A percentile compares a stretch with the other conserved stretches of the same genome.
Evolutionary conservation across 2,113 vertebrate genomes (phyloP).

Genomic region (Cromileptes altivelis): DNA sequence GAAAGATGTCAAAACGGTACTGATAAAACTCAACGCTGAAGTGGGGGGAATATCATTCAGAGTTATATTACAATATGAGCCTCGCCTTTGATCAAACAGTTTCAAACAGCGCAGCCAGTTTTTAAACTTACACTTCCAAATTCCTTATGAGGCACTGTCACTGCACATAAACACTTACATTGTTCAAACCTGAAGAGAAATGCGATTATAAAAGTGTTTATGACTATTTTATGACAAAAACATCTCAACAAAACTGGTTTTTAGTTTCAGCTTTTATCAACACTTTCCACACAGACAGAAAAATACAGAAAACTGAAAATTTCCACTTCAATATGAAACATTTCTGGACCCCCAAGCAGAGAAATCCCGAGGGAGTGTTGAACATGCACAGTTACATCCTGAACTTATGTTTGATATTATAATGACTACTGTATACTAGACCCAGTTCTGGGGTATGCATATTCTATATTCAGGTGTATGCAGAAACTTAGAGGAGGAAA

Average conservation of each 20-base stretch:
- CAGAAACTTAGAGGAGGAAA: background rate
- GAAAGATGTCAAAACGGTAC: conserved; percentile 22
- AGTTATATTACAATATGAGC: background rate
- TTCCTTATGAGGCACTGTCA: background rate
- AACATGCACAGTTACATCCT: conserved; percentile 32
- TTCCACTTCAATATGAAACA: background rate
- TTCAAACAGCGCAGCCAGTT: background rate
- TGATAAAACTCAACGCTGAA: background rate
- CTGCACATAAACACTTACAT: background rate
- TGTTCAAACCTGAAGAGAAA: background rate
- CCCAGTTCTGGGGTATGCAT: background rate
- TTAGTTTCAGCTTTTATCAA: background rate
- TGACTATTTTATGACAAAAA: background rate
- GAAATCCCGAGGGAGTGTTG: conserved; percentile 1
- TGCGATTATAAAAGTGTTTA: background rate
- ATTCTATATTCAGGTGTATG: conserved; percentile 12
- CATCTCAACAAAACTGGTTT: background rate
- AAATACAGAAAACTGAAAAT: conserved; percentile 13
- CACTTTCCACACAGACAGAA: background rate
- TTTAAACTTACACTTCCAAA: conserved; percentile 3
- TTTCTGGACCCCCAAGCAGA: background rate
- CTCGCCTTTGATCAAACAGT: background rate
- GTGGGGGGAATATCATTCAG: background rate
- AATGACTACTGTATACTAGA: conserved; percentile 10
- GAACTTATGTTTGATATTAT: conserved; percentile 36